Base-by-base conservation (phyloP, 2,113 vertebrate species). In the Tinamus guttatus region DNA sequence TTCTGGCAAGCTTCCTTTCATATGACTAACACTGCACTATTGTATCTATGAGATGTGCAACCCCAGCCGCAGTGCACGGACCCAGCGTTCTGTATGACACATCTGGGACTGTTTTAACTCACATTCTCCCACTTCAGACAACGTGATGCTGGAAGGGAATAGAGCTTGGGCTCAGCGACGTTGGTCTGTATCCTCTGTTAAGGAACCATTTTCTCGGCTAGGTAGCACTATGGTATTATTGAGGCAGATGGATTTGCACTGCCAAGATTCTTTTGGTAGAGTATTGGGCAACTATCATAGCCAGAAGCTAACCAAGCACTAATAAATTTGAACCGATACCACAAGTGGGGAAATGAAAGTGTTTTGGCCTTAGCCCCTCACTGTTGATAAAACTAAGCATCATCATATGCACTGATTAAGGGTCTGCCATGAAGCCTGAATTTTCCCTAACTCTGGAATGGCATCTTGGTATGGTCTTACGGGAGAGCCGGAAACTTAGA, bases 1-100 rank as follows among this genome's bases (percentile, higher is more conserved):
- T 64, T 75, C 67, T 85, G 84, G 74, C 91, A 87, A 60, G 51
- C n/a, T 38, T 34, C 13, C 21, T 74, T 69, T 64, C 38, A 13
- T 4, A 13, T 28, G 49, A 63, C 62, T 59, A 75, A 30, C 13
- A 5, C 32, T 32, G 52, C 30, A 20, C 30, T 13, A 13, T n/a
- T 5, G 8, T 13, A 56, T 19, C 52, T 11, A 7, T 30, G 54
- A 47, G 49, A 69, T 32, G 1, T 21, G 81, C 69, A 47, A 10
- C 59, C 41, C 73, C 36, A 64, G 5, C 27, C 43, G 8, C 71
- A 52, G 43, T 7, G 45, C 1, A 5, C 52, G 43, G 32, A 30
- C 32, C 34, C 32, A 20, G 49, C 62, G 11, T 30, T 30, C 3
- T 6, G 27, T n/a, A 25, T 25, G 15, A 51, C 76, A 65, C 65